Base-by-base conservation (phyloP, 1,140 invertebrate genomes). In the Artemia franciscana region DNA sequence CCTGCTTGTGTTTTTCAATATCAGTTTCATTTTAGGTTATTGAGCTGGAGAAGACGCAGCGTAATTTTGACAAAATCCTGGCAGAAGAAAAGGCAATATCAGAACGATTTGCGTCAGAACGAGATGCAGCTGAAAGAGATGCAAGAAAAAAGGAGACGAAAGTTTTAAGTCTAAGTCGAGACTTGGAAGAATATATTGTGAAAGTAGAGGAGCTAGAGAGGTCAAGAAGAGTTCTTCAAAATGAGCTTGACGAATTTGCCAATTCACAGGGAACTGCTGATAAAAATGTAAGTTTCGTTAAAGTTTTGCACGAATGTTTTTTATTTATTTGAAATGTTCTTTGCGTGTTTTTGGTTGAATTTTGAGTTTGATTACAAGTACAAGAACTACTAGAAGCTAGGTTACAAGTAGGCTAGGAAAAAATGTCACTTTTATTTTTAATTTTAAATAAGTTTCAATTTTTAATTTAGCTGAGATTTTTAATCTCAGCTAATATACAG, bases 1-100 rank as follows among this genome's bases (percentile, higher is more conserved):
- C n/a, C n/a, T n/a, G n/a, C n/a, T n/a, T n/a, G n/a, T n/a, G 1
- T 60, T 23, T 23, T 2, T 3, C 58, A 23, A 58, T 15, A 12
- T 59, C 15, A 15, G 9, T 59, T 15, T 26, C 2, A 1, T 21
- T 60, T 60, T 25, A 23, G 18, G 85, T 90, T 27, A 75, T 83
- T 27, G 90, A 94, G 70, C 71, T 96, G 62, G 93, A 97, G 71
- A 98, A 97, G 80, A 95, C 93, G 71, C 93, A 98, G 71, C 86
- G 93, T 74, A 97, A 94, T 74, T 98, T 98, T 74, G 95, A 98
- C 71, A 93, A 96, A 75, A 80, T 88, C 63, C 78, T 98, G 4
- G 83, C 86, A 4, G 93, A 98, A 72, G 93, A 98, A 72, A 93
- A 96, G 67, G 75, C 76, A 62, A 81, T 90, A 39, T 85, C 87